Conservation (phyloP, 2,797 vertebrate genomes). For the Macropodus opercularis region DNA sequence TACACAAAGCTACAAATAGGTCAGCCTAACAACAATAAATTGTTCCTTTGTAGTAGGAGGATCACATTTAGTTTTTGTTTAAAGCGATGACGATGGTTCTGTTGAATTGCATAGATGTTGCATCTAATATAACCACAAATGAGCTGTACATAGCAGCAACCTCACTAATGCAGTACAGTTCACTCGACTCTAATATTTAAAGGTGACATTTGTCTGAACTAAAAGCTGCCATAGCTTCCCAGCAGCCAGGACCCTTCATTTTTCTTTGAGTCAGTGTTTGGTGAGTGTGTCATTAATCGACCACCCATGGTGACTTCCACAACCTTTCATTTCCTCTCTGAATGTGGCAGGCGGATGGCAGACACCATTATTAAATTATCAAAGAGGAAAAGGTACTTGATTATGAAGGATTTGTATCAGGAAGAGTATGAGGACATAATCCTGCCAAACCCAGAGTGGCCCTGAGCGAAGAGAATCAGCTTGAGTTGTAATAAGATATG, state of each 20-base stretch:
- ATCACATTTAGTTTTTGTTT: too few relatives aligned
- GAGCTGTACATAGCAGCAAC: too few relatives aligned
- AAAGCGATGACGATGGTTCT: too few relatives aligned
- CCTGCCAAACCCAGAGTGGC: slow-evolving; percentile 11
- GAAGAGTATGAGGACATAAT: slow-evolving; percentile 27
- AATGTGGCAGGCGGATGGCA: slow-evolving; percentile 44
- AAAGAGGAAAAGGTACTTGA: slow-evolving; percentile 33
- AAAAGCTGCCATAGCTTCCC: background rate
- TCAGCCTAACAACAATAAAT: too few relatives aligned
- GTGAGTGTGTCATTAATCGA: slow-evolving; percentile 2
- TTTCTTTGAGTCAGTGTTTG: background rate
- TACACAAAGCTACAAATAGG: too few relatives aligned
- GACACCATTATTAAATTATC: slow-evolving; percentile 50
- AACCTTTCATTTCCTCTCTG: slow-evolving; percentile 46
- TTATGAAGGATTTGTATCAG: slow-evolving; percentile 44
- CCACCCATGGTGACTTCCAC: slow-evolving; percentile 36
- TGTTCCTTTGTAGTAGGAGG: too few relatives aligned
- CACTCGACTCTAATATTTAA: too few relatives aligned
- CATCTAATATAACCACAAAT: too few relatives aligned
- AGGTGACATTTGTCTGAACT: too few relatives aligned
- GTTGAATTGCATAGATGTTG: too few relatives aligned
- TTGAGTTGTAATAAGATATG: background rate
- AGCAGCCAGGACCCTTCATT: background rate
- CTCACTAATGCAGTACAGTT: too few relatives aligned
- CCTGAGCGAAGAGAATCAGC: background rate